These are phyloP conservation scores for Eueides isabella DNA, from an alignment of 1,140 invertebrate species.

Conservation along the genomic window DNA sequence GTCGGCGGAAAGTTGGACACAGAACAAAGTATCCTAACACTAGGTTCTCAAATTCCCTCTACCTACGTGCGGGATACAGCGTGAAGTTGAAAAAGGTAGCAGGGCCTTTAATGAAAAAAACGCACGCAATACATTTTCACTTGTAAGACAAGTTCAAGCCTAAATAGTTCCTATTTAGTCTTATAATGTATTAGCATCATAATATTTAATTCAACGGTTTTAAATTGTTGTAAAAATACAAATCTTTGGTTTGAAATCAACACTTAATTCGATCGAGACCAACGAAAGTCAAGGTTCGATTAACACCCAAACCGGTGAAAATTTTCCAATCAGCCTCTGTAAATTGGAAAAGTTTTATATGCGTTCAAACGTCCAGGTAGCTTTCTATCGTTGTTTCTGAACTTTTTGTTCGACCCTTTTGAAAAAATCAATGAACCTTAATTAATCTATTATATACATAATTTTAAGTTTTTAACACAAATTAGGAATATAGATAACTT, in stretches of 20 bases:
- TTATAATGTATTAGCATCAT: too few relatives aligned
- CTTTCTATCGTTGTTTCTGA: slow-evolving; percentile 69
- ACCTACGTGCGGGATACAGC: too few relatives aligned
- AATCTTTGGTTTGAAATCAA: slow-evolving; percentile 36
- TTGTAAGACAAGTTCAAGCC: too few relatives aligned
- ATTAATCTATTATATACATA: slow-evolving; percentile 42
- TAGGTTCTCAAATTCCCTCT: too few relatives aligned
- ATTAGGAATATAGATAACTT: background rate
- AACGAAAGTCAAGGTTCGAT: slow-evolving; percentile 72
- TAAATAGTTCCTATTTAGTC: too few relatives aligned
- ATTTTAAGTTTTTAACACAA: background rate
- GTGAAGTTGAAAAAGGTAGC: too few relatives aligned
- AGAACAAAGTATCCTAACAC: too few relatives aligned
- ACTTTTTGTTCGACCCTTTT: slow-evolving; percentile 63
- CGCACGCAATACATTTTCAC: too few relatives aligned
- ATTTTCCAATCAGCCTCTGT: slow-evolving; percentile 80
- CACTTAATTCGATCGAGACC: slow-evolving; percentile 46
- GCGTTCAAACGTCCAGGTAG: slow-evolving; percentile 78
- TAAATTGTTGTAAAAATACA: background rate
- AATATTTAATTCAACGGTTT: background rate
- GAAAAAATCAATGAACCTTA: slow-evolving; percentile 43
- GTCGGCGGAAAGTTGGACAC: too few relatives aligned
- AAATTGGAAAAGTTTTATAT: slow-evolving; percentile 82
- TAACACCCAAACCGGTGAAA: slow-evolving; percentile 78
- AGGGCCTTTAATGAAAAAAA: too few relatives aligned